Evolutionary conservation across 2,113 vertebrate genomes (phyloP).

Genomic region (Ageneiosus marmoratus): DNA sequence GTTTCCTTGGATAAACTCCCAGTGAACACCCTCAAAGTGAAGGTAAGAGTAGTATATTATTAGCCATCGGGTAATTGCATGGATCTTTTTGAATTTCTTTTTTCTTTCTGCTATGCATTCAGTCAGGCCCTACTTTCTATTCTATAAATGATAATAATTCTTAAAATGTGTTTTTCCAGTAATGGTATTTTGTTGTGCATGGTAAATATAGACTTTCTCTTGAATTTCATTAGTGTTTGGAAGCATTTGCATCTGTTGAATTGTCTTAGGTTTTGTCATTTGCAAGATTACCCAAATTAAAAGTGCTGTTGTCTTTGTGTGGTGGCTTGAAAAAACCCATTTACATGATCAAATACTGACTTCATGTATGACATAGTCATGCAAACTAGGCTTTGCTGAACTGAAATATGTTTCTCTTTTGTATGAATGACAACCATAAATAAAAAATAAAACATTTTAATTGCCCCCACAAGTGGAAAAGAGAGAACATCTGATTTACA

Average conservation of each 20-base stretch:
- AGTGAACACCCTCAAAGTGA: slow-evolving; percentile 81
- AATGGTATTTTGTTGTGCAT: not conserved
- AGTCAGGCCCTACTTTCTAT: not conserved
- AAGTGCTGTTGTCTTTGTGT: not conserved
- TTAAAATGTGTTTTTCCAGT: not conserved
- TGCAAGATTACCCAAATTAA: not conserved
- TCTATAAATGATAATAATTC: not conserved
- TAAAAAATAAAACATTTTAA: not conserved
- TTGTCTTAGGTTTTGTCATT: not conserved
- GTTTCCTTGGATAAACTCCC: slow-evolving; percentile 83
- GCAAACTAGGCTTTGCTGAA: not conserved
- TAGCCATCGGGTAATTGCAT: not conserved
- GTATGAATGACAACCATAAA: not conserved
- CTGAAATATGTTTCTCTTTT: not conserved
- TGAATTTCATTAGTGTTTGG: not conserved
- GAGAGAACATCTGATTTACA: not conserved
- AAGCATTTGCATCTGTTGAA: not conserved
- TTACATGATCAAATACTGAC: not conserved
- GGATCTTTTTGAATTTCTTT: not conserved
- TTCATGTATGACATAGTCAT: not conserved
- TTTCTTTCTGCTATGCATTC: not conserved
- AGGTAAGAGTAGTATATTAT: slow-evolving; percentile 69
- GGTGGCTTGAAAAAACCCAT: not conserved
- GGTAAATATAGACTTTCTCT: not conserved
- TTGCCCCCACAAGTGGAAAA: too few species aligned